These are phyloP conservation scores for Rhagonycha lutea DNA, from an alignment of 2,888 invertebrate species.

Conservation along the genomic window DNA sequence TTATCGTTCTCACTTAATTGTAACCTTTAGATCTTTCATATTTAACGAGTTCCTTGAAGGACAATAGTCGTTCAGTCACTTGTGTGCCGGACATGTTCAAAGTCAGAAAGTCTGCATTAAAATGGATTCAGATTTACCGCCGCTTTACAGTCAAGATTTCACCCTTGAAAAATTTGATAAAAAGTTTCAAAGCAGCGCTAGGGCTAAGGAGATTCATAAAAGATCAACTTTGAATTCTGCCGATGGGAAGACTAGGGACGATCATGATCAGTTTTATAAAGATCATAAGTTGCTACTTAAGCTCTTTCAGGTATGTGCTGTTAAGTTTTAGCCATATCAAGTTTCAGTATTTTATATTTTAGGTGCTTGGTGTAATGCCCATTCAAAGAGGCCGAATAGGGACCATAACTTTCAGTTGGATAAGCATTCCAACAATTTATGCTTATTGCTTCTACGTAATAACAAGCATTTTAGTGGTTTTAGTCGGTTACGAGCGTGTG, in stretches of 20 bases:
- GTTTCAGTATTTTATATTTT: slow-evolving; percentile 11
- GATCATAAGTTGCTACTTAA: slow-evolving; percentile 68
- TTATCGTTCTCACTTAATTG: slow-evolving; percentile 2
- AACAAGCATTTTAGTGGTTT: slow-evolving; percentile 61
- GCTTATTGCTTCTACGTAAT: slow-evolving; percentile 67
- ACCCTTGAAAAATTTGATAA: slow-evolving; percentile 7
- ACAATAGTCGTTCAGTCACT: neutral
- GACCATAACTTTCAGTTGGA: slow-evolving; percentile 68
- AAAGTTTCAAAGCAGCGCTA: slow-evolving; percentile 42
- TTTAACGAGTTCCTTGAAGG: neutral
- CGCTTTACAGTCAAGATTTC: slow-evolving; percentile 19
- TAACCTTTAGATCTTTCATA: neutral
- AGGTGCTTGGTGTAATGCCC: slow-evolving; percentile 70
- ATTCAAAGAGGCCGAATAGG: slow-evolving; percentile 53
- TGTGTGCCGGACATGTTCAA: slow-evolving; percentile 1
- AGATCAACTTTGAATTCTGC: slow-evolving; percentile 60
- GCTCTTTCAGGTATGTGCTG: slow-evolving; percentile 57
- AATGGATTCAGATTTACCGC: slow-evolving; percentile 17
- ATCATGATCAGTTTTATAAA: slow-evolving; percentile 69
- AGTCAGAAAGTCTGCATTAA: neutral
- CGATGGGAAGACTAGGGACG: slow-evolving; percentile 64
- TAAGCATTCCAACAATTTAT: slow-evolving; percentile 65
- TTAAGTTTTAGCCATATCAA: neutral
- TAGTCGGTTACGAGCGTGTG: slow-evolving; percentile 66
- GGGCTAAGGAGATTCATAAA: slow-evolving; percentile 47